Percentiles rank a stretch among this genome's conserved stretches.
Conservation (phyloP, 2,113 vertebrate species). For the Vulpes vulpes region DNA sequence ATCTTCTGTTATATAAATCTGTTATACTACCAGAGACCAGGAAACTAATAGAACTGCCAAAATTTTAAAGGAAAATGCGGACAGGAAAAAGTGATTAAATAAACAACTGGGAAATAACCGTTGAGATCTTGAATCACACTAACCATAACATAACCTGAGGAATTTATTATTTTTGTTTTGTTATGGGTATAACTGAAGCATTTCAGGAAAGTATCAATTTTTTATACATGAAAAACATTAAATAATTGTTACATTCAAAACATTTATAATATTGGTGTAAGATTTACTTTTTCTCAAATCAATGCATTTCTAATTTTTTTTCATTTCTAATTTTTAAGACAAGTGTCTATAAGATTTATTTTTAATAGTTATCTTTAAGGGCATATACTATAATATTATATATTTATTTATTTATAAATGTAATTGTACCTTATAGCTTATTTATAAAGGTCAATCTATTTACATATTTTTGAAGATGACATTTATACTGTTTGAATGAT, state of each 20-base stretch:
- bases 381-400: not conserved
- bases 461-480: not conserved
- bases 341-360: not conserved
- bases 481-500: not conserved
- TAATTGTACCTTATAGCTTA: not conserved
- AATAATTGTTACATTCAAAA: not conserved
- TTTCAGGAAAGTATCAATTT: not conserved
- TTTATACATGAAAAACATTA: not conserved
- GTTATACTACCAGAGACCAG: not conserved
- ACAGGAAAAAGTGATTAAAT: not conserved
- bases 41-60: not conserved
- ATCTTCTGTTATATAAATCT: not conserved
- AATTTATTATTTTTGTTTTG: not conserved
- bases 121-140: not conserved
- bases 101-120: not conserved
- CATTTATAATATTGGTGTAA: not conserved
- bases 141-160: not conserved
- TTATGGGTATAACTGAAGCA: not conserved
- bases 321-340: not conserved
- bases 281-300: not conserved
- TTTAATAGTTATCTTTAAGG: not conserved
- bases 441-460: not conserved
- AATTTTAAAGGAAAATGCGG: not conserved
- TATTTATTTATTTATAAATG: not conserved
- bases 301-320: not conserved